Conservation (phyloP, 2,888 invertebrate species). For the Itoplectis maculator region DNA sequence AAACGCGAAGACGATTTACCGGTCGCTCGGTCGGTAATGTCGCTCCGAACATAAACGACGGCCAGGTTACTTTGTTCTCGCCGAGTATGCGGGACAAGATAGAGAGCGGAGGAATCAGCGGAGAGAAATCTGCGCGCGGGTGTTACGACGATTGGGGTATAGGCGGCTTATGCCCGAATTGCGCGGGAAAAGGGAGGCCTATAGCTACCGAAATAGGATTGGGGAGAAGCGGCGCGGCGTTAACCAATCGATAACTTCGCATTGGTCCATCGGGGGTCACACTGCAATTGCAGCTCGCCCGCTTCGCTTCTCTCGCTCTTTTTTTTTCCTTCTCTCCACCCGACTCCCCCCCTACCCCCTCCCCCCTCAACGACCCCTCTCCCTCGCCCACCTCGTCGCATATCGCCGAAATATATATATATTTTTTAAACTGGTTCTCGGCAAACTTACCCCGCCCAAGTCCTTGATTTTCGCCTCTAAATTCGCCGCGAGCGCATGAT, state of each 20-base stretch:
- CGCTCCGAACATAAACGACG: too few relatives aligned
- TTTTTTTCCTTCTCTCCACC: not conserved
- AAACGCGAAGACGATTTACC: too few relatives aligned
- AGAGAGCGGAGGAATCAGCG: not conserved
- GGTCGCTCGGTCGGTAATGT: too few relatives aligned
- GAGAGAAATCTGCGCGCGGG: not conserved
- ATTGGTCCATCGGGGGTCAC: conserved; percentile 58
- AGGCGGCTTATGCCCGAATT: conserved; percentile 50
- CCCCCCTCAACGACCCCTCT: too few relatives aligned
- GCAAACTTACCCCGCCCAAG: conserved; percentile 90
- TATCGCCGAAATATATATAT: not conserved
- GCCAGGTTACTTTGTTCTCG: not conserved
- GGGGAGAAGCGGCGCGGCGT: conserved; percentile 58
- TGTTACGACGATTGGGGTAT: conserved; percentile 25
- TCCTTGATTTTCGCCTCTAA: conserved; percentile 90
- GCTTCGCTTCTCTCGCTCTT: conserved; percentile 6
- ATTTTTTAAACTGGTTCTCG: not conserved
- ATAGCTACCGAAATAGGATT: conserved; percentile 52
- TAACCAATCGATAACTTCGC: conserved; percentile 67
- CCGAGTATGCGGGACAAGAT: not conserved
- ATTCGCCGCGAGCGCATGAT: conserved; percentile 88
- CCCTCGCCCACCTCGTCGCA: not conserved
- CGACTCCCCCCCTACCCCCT: too few relatives aligned
- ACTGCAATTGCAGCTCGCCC: conserved; percentile 37
- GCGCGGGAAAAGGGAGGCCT: conserved; percentile 64